Base-by-base conservation (phyloP, 1,140 invertebrate species). In the Listronotus bonariensis region DNA sequence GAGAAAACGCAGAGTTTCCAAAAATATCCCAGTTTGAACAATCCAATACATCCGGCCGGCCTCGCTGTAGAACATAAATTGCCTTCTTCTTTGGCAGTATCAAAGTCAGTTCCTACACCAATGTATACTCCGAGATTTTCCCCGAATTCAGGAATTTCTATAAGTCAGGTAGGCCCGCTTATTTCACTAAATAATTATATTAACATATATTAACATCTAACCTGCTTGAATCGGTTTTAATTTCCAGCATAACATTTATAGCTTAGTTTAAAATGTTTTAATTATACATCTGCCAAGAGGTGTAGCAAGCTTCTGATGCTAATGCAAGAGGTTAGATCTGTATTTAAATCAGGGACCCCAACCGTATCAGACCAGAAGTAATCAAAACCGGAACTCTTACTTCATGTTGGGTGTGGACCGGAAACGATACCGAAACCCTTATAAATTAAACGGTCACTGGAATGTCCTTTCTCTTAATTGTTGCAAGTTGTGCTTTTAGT, bases 161-260 rank as follows among this genome's bases (percentile, higher is more conserved):
- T 77, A 54, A 75, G 68, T 65, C 76, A 77, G 74, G 76, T 77
- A 67, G 70, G 58, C 31, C 26, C 41, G n/a, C n/a, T 10, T 52
- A 15, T 49, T 20, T 26, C 20, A 6, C 14, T 12, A 38, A 36
- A 17, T 31, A n/a, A 18, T 31, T 61, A 3, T 36, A 36, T 36
- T n/a, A n/a, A n/a, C n/a, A 8, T 36, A 7, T 36, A 26, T 61
- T 61, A 20, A 41, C 34, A 20, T 43, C 10, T 51, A 31, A 45
- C 20, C 26, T 18, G 38, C 46, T 17, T 49, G 26, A 34, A 45
- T 12, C 31, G 15, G 18, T 59, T 51, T 36, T 40, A n/a, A 14
- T 31, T 60, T 42, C n/a, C 17, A 38, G 18, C 14, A 32, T 45
- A 56, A 9, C 9, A 17, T 12, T 53, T 55, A 18, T 10, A 14